Evolutionary conservation across 2,797 vertebrate genomes (phyloP).

Genomic region (Platyrinchus mystaceus): DNA sequence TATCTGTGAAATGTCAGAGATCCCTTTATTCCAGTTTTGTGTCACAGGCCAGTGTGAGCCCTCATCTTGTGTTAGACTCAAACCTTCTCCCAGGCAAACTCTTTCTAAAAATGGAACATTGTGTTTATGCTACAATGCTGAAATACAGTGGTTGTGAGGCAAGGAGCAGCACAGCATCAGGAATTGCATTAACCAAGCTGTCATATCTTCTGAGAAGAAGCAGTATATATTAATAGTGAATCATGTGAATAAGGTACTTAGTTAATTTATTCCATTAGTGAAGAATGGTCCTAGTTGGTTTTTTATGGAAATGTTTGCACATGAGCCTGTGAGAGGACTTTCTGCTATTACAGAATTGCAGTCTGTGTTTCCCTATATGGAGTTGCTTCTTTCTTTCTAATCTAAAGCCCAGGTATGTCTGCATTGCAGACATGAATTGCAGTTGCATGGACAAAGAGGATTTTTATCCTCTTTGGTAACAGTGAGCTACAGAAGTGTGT

Average conservation of each 20-base stretch:
- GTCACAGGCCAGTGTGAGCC: not conserved
- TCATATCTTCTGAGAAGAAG: not conserved
- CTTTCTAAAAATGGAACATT: slow-evolving; percentile 46
- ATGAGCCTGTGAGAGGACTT: not conserved
- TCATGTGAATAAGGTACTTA: not conserved
- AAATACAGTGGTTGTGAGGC: not conserved
- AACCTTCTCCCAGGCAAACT: slow-evolving; percentile 47
- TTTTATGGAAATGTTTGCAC: not conserved
- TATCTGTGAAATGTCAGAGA: not conserved
- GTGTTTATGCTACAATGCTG: not conserved
- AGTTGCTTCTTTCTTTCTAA: not conserved
- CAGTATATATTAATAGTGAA: not conserved
- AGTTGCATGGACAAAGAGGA: not conserved
- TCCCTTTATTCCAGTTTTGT: not conserved
- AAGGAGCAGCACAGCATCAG: slow-evolving; percentile 6
- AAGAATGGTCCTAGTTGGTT: not conserved
- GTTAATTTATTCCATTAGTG: not conserved
- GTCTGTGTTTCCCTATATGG: not conserved
- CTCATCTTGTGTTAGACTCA: slow-evolving; percentile 61
- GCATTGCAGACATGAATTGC: not conserved
- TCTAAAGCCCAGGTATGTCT: not conserved
- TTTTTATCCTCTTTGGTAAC: not conserved
- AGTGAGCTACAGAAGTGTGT: not conserved
- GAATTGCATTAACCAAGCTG: not conserved
- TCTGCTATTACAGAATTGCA: not conserved